Evolutionary conservation across 2,797 vertebrate genomes (phyloP).

Genomic region (Muscicapa striata): DNA sequence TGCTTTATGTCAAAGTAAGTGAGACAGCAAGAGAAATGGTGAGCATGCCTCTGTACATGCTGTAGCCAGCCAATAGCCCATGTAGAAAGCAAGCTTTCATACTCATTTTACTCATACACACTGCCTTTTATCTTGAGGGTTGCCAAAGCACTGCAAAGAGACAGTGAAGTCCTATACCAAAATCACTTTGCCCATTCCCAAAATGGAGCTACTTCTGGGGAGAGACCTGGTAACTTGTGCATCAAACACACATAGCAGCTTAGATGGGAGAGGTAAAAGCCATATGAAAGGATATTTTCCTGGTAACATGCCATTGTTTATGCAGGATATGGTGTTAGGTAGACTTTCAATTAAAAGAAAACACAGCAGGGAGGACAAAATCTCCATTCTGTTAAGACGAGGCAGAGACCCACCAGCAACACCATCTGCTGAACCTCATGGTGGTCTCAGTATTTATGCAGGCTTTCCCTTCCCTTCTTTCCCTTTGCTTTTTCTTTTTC

Average conservation of each 20-base stretch:
- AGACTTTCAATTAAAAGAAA: conserved; percentile 1
- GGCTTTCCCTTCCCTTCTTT: neutral
- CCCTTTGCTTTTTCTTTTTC: neutral
- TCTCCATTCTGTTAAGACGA: accelerated
- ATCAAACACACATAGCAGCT: neutral
- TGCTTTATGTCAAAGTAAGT: conserved; percentile 44
- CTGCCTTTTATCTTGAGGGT: neutral
- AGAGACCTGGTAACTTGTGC: neutral
- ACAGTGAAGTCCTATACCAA: neutral
- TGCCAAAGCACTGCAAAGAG: neutral
- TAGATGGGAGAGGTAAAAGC: neutral
- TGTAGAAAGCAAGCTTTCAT: neutral
- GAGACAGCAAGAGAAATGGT: neutral
- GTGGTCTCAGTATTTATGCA: neutral
- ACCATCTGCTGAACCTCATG: neutral
- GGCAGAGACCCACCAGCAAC: neutral
- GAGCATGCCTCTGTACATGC: neutral
- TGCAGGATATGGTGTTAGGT: neutral
- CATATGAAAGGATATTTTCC: neutral
- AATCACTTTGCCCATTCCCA: neutral
- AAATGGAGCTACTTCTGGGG: neutral
- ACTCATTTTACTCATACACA: neutral
- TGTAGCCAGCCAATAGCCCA: neutral
- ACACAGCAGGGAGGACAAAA: neutral
- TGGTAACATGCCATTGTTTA: neutral